Percentiles rank a stretch among this genome's conserved stretches.
Conservation (phyloP, 2,797 vertebrate species). For the Xiphorhynchus erythropygius region DNA sequence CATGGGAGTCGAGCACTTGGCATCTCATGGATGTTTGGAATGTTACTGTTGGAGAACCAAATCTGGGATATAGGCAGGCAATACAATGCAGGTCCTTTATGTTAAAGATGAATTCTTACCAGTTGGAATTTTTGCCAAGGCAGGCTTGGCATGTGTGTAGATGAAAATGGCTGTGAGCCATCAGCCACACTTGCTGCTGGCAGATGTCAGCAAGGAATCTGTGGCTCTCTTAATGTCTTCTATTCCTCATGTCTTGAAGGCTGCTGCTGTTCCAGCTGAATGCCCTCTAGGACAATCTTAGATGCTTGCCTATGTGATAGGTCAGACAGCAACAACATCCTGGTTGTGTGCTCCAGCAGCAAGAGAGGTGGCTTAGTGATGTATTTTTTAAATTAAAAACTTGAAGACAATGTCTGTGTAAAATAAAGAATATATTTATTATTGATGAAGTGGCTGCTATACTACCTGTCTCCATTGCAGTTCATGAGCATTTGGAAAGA, state of each 20-base stretch:
- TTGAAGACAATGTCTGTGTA: constrained; percentile 80
- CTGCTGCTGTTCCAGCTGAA: constrained; percentile 40
- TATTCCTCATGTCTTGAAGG: constrained; percentile 42
- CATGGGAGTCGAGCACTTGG: not conserved
- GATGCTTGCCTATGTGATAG: constrained; percentile 56
- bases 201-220: constrained; percentile 38
- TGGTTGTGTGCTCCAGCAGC: constrained; percentile 48
- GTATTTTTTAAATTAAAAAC: constrained; percentile 80
- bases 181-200: constrained; percentile 51
- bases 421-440: constrained; percentile 83
- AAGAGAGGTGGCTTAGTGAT: constrained; percentile 70
- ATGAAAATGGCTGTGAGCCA: constrained; percentile 65
- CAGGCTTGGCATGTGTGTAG: constrained; percentile 61
- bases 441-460: constrained; percentile 63
- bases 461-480: constrained; percentile 53
- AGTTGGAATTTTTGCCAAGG: constrained; percentile 68
- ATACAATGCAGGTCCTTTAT: constrained; percentile 68
- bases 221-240: constrained; percentile 20
- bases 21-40: not conserved
- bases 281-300: constrained; percentile 43
- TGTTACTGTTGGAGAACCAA: not conserved
- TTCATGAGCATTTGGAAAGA: constrained; percentile 28
- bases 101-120: constrained; percentile 65
- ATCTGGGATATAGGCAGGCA: constrained; percentile 45
- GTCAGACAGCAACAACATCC: constrained; percentile 36